A percentile compares a stretch with the other conserved stretches of the same genome.
These are phyloP conservation scores for Acanthococcus lagerstroemiae DNA, from an alignment of 2,888 invertebrate genomes.

Conservation along the genomic window DNA sequence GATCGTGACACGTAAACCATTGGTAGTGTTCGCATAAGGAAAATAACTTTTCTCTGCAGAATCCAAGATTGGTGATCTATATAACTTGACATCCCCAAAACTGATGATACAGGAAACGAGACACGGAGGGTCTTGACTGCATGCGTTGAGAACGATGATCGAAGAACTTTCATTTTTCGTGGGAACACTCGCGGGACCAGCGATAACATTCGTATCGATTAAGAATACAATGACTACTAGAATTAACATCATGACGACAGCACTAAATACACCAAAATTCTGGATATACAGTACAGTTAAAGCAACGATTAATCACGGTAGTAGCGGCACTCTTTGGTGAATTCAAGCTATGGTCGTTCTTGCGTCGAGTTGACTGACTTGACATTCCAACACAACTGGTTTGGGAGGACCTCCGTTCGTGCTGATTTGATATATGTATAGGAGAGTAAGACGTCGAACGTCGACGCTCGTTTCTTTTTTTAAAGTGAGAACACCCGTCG, in stretches of 20 bases:
- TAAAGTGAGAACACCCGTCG: neutral
- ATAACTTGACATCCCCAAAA: neutral
- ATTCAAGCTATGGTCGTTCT: slow-evolving; percentile 8
- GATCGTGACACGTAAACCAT: no score
- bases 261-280: slow-evolving; percentile 4
- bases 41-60: neutral
- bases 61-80: neutral
- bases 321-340: slow-evolving; percentile 4
- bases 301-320: neutral
- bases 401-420: neutral
- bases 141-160: neutral
- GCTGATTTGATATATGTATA: neutral
- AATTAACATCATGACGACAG: slow-evolving; percentile 1
- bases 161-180: neutral
- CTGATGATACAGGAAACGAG: neutral
- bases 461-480: neutral
- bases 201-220: neutral
- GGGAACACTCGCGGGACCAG: neutral
- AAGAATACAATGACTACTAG: slow-evolving; percentile 6
- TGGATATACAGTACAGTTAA: neutral
- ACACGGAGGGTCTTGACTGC: no score
- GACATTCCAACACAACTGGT: neutral
- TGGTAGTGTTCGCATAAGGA: no score
- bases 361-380: neutral
- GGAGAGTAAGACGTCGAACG: neutral